Evolutionary conservation across 2,797 vertebrate species (phyloP).

Genomic region (Scolopax rusticola): DNA sequence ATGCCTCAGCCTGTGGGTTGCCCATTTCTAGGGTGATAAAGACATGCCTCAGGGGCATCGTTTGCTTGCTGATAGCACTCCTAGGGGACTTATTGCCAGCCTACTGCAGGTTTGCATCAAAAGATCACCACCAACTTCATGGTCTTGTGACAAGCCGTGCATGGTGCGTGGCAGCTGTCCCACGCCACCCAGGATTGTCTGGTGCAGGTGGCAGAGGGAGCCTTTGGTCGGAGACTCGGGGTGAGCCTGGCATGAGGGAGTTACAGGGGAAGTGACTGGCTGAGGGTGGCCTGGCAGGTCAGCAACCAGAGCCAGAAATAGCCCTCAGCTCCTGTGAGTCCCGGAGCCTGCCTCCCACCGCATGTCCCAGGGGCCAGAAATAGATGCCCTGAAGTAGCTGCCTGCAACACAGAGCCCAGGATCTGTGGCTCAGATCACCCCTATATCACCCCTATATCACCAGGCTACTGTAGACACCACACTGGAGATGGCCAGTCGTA

Average conservation of each 20-base stretch:
- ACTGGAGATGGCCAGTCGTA: fast-evolving
- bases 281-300: not conserved
- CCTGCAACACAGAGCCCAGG: not conserved
- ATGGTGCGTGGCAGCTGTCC: fast-evolving
- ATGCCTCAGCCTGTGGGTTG: not conserved
- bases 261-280: not conserved
- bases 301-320: constrained; percentile 36
- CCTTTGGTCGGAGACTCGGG: not conserved
- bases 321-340: not conserved
- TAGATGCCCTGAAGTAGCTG: not conserved
- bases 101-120: not conserved
- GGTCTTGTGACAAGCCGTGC: not conserved
- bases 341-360: not conserved
- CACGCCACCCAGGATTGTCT: not conserved
- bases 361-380: not conserved
- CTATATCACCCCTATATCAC: not conserved
- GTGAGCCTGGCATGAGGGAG: not conserved
- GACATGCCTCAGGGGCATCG: not conserved
- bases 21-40: too few species aligned
- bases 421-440: not conserved
- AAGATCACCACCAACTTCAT: fast-evolving
- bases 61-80: not conserved
- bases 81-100: not conserved
- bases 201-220: not conserved
- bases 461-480: not conserved